phyloP scores from a whole-genome alignment of 2,113 vertebrate genomes.

The Conger conger region DNA sequence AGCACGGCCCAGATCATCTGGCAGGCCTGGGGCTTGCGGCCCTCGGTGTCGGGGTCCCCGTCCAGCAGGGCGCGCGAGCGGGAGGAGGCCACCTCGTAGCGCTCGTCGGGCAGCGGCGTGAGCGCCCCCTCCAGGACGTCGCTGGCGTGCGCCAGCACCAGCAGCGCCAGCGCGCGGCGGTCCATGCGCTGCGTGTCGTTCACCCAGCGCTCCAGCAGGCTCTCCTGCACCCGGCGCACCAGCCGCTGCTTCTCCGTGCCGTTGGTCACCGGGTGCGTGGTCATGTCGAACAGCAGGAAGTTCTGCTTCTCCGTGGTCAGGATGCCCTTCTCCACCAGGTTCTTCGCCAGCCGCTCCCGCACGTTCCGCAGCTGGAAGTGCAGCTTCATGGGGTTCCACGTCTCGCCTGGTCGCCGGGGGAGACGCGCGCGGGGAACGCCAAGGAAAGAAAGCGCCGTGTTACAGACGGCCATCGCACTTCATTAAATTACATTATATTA shows the following conservation, averaged over 20 bases:
- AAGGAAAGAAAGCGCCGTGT: not conserved
- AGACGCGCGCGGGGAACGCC: no score
- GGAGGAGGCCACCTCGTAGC: conserved; percentile 70
- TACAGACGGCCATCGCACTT: no score
- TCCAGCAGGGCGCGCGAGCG: conserved; percentile 74
- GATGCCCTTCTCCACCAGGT: conserved; percentile 81
- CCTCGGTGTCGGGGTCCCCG: conserved; percentile 72
- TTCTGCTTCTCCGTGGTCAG: conserved; percentile 83
- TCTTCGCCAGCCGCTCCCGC: conserved; percentile 79
- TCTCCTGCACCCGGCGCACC: conserved; percentile 72
- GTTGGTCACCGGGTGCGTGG: conserved; percentile 79
- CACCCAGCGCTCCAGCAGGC: conserved; percentile 78
- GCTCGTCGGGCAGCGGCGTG: conserved; percentile 65
- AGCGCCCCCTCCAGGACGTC: conserved; percentile 79
- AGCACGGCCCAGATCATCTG: conserved; percentile 85
- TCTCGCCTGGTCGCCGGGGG: conserved; percentile 67
- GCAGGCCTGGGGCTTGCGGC: conserved; percentile 53
- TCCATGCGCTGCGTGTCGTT: conserved; percentile 75
- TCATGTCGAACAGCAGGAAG: conserved; percentile 85
- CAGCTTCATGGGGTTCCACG: conserved; percentile 85
- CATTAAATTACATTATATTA: no score
- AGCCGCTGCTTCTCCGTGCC: conserved; percentile 74
- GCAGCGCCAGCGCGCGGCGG: conserved; percentile 68
- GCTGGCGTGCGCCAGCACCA: conserved; percentile 75
- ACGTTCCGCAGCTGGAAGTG: conserved; percentile 82